These are phyloP conservation scores for Sparidentex hasta DNA, from an alignment of 2,797 vertebrate genomes.

Conservation along the genomic window DNA sequence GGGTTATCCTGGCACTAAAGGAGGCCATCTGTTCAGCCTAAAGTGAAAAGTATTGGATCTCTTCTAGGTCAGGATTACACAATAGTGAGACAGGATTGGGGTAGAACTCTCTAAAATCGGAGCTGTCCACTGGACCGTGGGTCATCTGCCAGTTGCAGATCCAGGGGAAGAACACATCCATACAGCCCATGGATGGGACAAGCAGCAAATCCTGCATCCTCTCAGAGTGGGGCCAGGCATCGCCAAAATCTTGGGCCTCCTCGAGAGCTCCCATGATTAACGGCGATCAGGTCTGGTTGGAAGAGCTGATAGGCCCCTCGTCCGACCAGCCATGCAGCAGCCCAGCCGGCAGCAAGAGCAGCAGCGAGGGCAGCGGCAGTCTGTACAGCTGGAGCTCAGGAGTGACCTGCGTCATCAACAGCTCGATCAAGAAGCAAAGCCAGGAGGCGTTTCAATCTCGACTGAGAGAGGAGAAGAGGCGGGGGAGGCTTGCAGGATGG, in stretches of 20 bases:
- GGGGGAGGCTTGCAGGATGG: constrained; percentile 46
- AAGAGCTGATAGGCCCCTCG: constrained; percentile 55
- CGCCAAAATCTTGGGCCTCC: constrained; percentile 28
- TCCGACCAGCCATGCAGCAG: constrained; percentile 59
- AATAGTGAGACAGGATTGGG: constrained; percentile 73
- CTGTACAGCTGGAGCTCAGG: constrained; percentile 74
- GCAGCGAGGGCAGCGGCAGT: constrained; percentile 72
- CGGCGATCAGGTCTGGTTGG: constrained; percentile 62
- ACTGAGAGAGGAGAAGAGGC: constrained; percentile 49
- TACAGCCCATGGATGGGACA: constrained; percentile 44
- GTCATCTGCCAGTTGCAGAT: constrained; percentile 63
- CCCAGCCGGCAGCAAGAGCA: constrained; percentile 62
- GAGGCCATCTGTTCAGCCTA: constrained; percentile 77
- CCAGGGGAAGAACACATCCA: constrained; percentile 53
- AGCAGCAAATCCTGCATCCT: constrained; percentile 24
- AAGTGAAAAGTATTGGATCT: constrained; percentile 73
- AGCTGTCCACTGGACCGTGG: constrained; percentile 58
- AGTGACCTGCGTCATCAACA: constrained; percentile 68
- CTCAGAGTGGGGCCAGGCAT: constrained; percentile 7
- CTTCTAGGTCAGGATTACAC: constrained; percentile 72
- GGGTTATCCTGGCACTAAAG: constrained; percentile 68
- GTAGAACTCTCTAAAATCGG: constrained; percentile 78
- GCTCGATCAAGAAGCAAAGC: constrained; percentile 76
- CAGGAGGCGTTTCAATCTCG: constrained; percentile 66
- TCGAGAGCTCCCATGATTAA: constrained; percentile 23